A percentile compares a stretch with the other conserved stretches of the same genome.
phyloP scores from a whole-genome alignment of 2,113 vertebrate species.

The Balaenoptera acutorostrata region DNA sequence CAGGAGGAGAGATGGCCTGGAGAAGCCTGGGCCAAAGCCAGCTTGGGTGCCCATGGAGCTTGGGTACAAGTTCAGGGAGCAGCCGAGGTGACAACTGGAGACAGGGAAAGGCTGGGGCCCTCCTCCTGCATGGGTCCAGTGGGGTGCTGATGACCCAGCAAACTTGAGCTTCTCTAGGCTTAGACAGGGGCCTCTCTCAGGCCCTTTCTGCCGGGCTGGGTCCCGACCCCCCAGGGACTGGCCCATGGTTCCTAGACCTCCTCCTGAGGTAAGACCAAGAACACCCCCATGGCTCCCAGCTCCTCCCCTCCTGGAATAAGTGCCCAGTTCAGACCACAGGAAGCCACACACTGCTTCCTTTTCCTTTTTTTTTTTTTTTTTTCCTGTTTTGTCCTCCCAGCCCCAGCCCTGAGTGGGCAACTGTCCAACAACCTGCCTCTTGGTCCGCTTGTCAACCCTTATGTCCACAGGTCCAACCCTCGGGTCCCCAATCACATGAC shows the following conservation, averaged over 20 bases:
- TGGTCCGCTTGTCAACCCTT: neutral
- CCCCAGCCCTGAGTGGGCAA: constrained; percentile 34
- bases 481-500: constrained; percentile 87
- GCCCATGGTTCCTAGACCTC: neutral
- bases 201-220: neutral
- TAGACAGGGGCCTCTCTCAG: too few species aligned
- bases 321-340: neutral
- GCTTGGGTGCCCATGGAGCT: neutral
- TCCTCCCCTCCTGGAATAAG: neutral
- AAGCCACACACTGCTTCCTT: constrained; percentile 58
- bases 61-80: neutral
- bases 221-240: neutral
- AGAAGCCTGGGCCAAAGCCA: neutral
- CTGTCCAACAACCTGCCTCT: neutral
- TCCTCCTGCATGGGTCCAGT: neutral
- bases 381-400: neutral
- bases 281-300: neutral
- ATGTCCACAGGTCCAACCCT: neutral
- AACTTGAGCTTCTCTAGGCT: neutral
- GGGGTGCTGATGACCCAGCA: neutral
- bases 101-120: neutral
- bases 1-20: too few species aligned
- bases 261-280: neutral
- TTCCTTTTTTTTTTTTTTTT: neutral
- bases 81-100: neutral